Conservation (phyloP, 2,797 vertebrate species). For the Pseudotriccus pelzelni region DNA sequence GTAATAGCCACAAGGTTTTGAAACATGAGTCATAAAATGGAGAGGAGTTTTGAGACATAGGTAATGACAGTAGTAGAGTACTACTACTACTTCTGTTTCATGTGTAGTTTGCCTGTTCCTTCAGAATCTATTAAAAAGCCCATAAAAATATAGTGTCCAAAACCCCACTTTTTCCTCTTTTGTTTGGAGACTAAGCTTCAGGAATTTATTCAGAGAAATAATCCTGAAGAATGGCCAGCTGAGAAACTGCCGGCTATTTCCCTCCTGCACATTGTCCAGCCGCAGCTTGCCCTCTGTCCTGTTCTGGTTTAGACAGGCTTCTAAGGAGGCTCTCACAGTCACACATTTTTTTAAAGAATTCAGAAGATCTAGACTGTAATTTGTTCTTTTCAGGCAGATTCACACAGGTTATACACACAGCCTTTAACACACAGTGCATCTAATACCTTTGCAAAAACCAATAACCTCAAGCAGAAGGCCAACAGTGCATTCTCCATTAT, state of each 20-base stretch:
- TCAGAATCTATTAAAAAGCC: not conserved
- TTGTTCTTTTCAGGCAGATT: not conserved
- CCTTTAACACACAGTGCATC: not conserved
- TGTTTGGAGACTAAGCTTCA: not conserved
- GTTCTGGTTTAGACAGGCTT: not conserved
- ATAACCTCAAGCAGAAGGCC: not conserved
- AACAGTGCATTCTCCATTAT: not conserved
- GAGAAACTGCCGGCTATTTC: not conserved
- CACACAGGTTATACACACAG: not conserved
- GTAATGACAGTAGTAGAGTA: not conserved
- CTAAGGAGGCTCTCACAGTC: not conserved
- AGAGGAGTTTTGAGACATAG: not conserved
- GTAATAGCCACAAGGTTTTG: not conserved
- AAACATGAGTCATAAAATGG: not conserved
- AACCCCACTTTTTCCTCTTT: not conserved
- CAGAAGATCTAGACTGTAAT: not conserved
- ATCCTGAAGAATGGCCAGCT: not conserved
- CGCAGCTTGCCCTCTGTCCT: not conserved
- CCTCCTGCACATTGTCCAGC: not conserved
- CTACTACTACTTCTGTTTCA: not conserved
- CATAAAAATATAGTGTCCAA: not conserved
- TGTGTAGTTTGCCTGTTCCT: not conserved
- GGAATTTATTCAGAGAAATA: not conserved
- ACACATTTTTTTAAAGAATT: not conserved
- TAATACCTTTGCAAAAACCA: not conserved